Evolutionary conservation across 2,797 vertebrate species (phyloP), one percentile per base, ranked within the genome.

Genomic region (Macrochelys suwanniensis): DNA sequence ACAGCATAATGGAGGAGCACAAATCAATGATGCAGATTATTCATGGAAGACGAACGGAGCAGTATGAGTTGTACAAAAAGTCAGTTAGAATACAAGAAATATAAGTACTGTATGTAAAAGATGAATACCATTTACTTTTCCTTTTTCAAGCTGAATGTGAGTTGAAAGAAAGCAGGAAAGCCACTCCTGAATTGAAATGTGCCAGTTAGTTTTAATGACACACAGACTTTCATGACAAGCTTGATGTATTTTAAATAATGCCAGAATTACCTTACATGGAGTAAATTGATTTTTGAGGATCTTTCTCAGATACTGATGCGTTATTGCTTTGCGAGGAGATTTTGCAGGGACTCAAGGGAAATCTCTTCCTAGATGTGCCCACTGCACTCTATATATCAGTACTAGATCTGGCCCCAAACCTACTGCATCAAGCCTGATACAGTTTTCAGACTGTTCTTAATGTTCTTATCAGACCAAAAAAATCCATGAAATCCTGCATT

Each of bases 211-310:
- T 97, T 96, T 94, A 96, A 89, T 94, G 96, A 93, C 94, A 91
- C 25, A 96, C 94, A 97, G 92, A 89, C 96, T 94, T 97, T 89
- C 91, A 93, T 97, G 97, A 96, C 96, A 96, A 94, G 96, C 94
- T 96, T 97, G 96, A 96, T 95, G 96, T 97, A 96, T 97, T 97
- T 97, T 97, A 97, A 94, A 96, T 91, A 95, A 89, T 45, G 87
- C 87, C 96, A 97, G 93, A 95, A 96, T 96, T 91, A 94, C 95
- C 91, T 94, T 95, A 88, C 94, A 93, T 89, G 85, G 80, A 95
- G 84, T 94, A 96, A 96, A 82, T 93, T 42, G 90, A 96, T 89
- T 96, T 93, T 90, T 97, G 84, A 97, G 93, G 83, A 87, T 93
- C 65, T 92, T 88, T 94, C 47, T 95, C 95, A 88, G 51, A 93